Base-by-base conservation (phyloP, 2,888 invertebrate species). In the Drosophila austrosaltans region DNA sequence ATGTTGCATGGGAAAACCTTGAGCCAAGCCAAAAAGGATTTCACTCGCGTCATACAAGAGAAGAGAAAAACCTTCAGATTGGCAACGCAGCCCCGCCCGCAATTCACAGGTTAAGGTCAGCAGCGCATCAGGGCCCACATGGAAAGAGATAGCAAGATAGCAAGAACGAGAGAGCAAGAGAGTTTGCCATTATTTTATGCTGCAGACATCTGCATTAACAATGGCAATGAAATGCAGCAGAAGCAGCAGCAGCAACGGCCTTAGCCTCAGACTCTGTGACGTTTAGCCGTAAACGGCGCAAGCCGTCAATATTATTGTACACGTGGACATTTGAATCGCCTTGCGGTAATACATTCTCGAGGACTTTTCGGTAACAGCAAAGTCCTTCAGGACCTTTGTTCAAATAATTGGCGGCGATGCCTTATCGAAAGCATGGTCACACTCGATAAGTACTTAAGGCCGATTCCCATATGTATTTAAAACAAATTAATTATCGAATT, bases 171-270 rank as follows among this genome's bases (percentile, higher is more conserved):
- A 48, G 53, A 28, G 63, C 40, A 60, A 63, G 65, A 63, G 71
- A 70, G 66, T 69, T 72, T 69, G 71, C 75, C 68, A 70, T 71
- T 72, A 74, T 79, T 75, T 76, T 81, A 86, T 82, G 83, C 78
- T 81, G 82, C 83, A 85, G 81, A 85, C 79, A 85, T 59, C 74
- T 75, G 72, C 77, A 72, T 76, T 70, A 79, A 78, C 86, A 82
- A 82, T 85, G 85, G 80, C 85, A 80, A 80, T 85, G 82, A 77
- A 83, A 78, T 73, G 72, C 76, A 68, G 53, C 70, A 60, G 66
- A 36, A 53, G 56, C 57, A 10, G 40, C 65, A 54, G 30, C 36
- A 57, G 39, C 48, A 32, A 39, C 53, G 54, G 59, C 71, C 40
- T 16, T 16, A 16, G 16, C 71, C 65, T 54, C 56, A 42, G 44